Evolutionary conservation across 2,113 vertebrate species (phyloP).

Genomic region (Phoenicopterus ruber): DNA sequence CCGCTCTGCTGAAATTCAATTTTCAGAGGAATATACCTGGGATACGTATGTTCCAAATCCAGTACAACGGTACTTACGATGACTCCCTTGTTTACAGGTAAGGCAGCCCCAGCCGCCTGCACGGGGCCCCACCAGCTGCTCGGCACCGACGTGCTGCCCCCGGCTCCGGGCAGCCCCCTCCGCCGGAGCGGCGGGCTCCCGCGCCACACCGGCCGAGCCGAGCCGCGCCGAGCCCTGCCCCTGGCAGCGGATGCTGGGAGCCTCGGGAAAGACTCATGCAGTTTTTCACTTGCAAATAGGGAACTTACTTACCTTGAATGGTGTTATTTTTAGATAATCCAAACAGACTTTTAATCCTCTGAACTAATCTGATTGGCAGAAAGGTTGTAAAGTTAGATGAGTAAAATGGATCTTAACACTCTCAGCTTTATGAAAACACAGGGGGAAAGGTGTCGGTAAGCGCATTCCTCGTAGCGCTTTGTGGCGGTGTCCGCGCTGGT

Average conservation of each 20-base stretch:
- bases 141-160: accelerated
- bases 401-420: neutral
- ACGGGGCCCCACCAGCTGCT: neutral
- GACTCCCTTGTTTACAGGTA: constrained; percentile 99
- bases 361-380: neutral
- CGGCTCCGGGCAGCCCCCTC: neutral
- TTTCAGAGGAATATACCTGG: constrained; percentile 98
- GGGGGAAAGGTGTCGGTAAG: neutral
- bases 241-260: neutral
- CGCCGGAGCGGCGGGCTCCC: neutral
- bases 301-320: constrained; percentile 10
- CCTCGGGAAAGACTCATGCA: neutral
- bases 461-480: neutral
- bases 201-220: accelerated
- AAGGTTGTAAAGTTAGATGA: constrained; percentile 2
- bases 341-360: constrained; percentile 28
- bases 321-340: constrained; percentile 42
- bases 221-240: neutral
- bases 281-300: neutral
- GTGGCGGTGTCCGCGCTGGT: neutral
- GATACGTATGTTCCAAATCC: constrained; percentile 99
- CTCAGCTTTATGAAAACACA: neutral
- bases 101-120: neutral
- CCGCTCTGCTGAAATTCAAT: constrained; percentile 94
- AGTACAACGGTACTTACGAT: constrained; percentile 97